Evolutionary conservation across 2,888 invertebrate species (phyloP).

Genomic region (Sussaba pulchella): DNA sequence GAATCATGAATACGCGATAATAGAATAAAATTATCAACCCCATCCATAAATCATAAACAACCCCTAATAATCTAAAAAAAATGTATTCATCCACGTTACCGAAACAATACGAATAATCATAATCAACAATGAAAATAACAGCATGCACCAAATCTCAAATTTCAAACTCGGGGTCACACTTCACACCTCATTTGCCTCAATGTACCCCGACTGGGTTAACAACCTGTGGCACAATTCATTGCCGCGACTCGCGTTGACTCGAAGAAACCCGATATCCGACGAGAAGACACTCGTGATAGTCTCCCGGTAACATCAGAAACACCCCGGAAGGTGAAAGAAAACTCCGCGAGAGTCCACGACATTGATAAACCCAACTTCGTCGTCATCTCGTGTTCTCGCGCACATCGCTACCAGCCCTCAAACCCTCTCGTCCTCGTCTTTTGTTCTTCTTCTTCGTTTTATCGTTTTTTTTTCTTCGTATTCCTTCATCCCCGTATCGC

Average conservation of each 20-base stretch:
- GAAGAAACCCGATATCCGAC: constrained; percentile 25
- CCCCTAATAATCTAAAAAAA: too few species aligned
- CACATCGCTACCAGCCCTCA: not conserved
- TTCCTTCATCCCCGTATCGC: constrained; percentile 14
- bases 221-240: not conserved
- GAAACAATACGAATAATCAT: too few species aligned
- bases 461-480: constrained; percentile 6
- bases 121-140: too few species aligned
- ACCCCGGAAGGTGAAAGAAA: constrained; percentile 13
- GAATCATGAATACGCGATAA: too few species aligned
- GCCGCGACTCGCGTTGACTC: not conserved
- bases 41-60: too few species aligned
- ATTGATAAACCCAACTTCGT: constrained; percentile 2
- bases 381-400: constrained; percentile 27
- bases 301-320: not conserved
- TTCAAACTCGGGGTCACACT: not conserved
- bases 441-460: too few species aligned
- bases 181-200: not conserved
- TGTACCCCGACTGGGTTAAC: not conserved
- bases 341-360: constrained; percentile 6
- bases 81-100: too few species aligned
- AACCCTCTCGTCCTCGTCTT: not conserved
- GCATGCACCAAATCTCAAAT: too few species aligned
- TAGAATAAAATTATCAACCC: too few species aligned
- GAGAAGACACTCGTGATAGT: not conserved